Evolutionary conservation across 2,797 vertebrate genomes (phyloP).

Genomic region (Dromococcyx pavoninus): DNA sequence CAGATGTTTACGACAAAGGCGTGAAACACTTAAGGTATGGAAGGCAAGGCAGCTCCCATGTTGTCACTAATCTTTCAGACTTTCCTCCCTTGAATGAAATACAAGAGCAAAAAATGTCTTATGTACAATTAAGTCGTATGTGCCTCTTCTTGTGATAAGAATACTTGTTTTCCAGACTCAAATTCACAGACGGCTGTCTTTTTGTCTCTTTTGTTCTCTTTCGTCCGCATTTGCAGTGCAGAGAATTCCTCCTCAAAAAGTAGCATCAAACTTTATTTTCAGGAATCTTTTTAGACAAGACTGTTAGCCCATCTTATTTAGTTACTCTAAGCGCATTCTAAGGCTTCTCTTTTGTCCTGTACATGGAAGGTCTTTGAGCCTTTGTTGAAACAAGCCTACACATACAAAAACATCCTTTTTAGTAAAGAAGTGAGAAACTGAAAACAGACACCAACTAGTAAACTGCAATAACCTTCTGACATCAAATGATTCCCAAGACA

Average conservation of each 20-base stretch:
- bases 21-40: background rate
- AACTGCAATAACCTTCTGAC: constrained; percentile 2
- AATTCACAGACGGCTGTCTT: background rate
- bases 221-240: background rate
- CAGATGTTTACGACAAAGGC: background rate
- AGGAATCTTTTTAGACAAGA: background rate
- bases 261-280: background rate
- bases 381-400: constrained; percentile 24
- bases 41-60: background rate
- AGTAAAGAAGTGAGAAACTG: constrained; percentile 39
- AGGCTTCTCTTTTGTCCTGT: constrained; percentile 21
- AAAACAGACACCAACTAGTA: background rate
- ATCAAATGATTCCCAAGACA: background rate
- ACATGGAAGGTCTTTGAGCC: constrained; percentile 47
- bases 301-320: background rate
- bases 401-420: constrained; percentile 23
- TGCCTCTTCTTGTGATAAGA: background rate
- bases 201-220: background rate
- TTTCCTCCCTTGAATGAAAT: background rate
- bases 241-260: background rate
- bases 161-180: background rate
- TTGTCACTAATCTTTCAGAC: background rate
- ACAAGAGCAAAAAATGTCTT: background rate
- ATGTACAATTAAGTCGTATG: background rate
- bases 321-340: background rate